These are phyloP conservation scores for Macquaria australasica DNA, from an alignment of 2,113 vertebrate genomes.

Conservation along the genomic window DNA sequence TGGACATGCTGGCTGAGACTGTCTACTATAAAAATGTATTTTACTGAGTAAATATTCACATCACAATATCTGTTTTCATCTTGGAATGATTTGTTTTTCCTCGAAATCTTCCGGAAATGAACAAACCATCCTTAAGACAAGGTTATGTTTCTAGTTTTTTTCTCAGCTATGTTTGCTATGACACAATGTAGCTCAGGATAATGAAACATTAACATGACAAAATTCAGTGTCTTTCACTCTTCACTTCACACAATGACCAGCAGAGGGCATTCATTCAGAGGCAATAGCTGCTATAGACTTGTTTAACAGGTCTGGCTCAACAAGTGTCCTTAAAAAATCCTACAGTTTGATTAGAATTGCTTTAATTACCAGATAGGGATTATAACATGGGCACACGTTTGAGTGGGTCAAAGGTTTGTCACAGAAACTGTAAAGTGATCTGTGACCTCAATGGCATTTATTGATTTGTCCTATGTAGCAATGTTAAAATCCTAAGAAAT, in stretches of 20 bases:
- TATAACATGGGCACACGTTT: background rate
- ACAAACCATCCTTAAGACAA: background rate
- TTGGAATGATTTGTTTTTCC: background rate
- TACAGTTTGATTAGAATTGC: background rate
- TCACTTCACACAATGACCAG: slow-evolving; percentile 23
- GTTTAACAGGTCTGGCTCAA: background rate
- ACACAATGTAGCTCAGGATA: background rate
- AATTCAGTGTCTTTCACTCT: background rate
- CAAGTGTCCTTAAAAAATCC: background rate
- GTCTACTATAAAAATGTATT: background rate
- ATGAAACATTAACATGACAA: background rate
- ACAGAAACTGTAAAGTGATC: background rate
- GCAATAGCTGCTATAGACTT: background rate
- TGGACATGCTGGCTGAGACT: background rate
- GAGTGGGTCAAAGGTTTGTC: background rate
- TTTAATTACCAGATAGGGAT: no score
- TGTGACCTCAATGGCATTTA: background rate
- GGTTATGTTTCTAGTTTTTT: background rate
- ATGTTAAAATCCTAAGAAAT: background rate
- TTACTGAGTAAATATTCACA: background rate
- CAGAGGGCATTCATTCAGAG: slow-evolving; percentile 31
- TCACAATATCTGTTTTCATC: background rate
- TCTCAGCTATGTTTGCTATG: background rate
- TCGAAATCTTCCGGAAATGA: background rate
- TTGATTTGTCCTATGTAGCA: background rate